Evolutionary conservation across 2,113 vertebrate genomes (phyloP).

Genomic region (Odocoileus virginianus): DNA sequence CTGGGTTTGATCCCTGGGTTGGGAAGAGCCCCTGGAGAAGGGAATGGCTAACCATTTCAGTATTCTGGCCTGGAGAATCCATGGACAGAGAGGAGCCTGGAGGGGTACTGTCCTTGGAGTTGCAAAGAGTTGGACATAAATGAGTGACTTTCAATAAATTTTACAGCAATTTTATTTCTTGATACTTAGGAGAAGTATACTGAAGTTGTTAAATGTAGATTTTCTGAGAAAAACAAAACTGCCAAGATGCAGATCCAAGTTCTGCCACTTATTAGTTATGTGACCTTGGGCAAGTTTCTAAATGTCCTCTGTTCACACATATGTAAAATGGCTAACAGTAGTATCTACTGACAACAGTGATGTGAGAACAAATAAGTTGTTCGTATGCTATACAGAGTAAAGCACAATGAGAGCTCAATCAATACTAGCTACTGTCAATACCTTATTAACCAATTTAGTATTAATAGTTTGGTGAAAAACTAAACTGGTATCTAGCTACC

Average conservation of each 20-base stretch:
- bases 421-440: background rate
- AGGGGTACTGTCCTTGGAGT: background rate
- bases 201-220: background rate
- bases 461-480: background rate
- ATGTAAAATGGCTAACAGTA: background rate
- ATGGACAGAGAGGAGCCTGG: background rate
- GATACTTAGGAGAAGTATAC: background rate
- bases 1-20: background rate
- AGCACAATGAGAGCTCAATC: background rate
- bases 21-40: background rate
- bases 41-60: background rate
- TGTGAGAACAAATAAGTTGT: background rate
- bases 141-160: background rate
- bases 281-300: background rate
- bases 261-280: background rate
- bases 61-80: background rate
- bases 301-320: background rate
- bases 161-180: conserved; percentile 1
- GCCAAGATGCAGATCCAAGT: background rate
- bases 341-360: background rate
- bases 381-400: background rate
- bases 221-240: background rate
- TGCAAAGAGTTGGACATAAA: background rate
- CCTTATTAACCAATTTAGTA: background rate
- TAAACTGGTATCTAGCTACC: background rate